Percentiles rank a stretch among this genome's conserved stretches.
phyloP scores from a whole-genome alignment of 2,888 invertebrate species.

The Leptinotarsa tumamoca region DNA sequence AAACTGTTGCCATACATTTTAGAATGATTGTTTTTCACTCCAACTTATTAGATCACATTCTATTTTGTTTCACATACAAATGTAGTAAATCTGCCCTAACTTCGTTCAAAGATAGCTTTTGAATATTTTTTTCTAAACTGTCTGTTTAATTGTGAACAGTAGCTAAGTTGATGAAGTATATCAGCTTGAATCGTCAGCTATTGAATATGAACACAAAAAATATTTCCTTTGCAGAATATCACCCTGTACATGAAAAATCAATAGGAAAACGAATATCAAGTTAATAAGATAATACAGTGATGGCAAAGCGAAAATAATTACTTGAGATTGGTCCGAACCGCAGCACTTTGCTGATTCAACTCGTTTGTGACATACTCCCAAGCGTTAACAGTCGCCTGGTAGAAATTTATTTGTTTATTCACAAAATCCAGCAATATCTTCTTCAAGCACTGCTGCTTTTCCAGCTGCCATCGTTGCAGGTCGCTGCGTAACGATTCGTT shows the following conservation, averaged over 20 bases:
- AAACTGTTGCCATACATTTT: too few relatives aligned
- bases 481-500: slow-evolving; percentile 78
- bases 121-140: too few relatives aligned
- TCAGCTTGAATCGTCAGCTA: not conserved
- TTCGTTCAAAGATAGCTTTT: too few relatives aligned
- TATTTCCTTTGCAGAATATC: not conserved
- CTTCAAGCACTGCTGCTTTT: slow-evolving; percentile 75
- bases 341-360: slow-evolving; percentile 42
- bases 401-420: slow-evolving; percentile 75
- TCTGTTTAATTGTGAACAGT: too few relatives aligned
- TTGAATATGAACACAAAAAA: not conserved
- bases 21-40: too few relatives aligned
- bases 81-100: too few relatives aligned
- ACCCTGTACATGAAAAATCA: not conserved
- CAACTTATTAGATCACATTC: too few relatives aligned
- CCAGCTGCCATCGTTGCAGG: slow-evolving; percentile 75
- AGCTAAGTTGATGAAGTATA: not conserved
- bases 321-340: slow-evolving; percentile 35
- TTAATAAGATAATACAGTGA: not conserved
- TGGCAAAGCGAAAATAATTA: slow-evolving; percentile 21
- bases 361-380: slow-evolving; percentile 68
- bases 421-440: slow-evolving; percentile 73
- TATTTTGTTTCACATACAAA: too few relatives aligned
- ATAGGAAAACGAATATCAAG: not conserved
- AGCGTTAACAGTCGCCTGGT: slow-evolving; percentile 71